phyloP scores from a whole-genome alignment of 2,888 invertebrate species.

The Abrostola triplasia region DNA sequence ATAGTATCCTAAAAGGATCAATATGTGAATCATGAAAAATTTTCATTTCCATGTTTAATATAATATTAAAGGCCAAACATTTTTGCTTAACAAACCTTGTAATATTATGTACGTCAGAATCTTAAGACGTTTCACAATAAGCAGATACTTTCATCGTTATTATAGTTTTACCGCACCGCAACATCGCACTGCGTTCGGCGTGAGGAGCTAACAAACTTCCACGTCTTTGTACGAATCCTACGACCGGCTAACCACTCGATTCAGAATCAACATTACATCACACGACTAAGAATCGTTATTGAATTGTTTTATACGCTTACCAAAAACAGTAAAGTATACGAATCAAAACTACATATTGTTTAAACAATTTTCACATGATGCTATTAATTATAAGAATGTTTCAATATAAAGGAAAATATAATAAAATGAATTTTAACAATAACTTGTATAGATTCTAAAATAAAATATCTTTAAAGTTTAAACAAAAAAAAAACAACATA shows the following conservation, averaged over 20 bases:
- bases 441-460: constrained; percentile 16
- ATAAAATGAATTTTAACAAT: constrained; percentile 10
- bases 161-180: background rate
- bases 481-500: constrained; percentile 38
- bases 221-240: constrained; percentile 40
- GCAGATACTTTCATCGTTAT: background rate
- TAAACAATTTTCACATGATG: background rate
- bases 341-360: background rate
- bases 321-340: background rate
- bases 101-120: background rate
- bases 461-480: constrained; percentile 23
- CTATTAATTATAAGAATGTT: constrained; percentile 2
- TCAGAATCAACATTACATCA: constrained; percentile 26
- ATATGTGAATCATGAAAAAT: no score
- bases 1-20: no score
- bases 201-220: constrained; percentile 16
- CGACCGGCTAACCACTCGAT: constrained; percentile 20
- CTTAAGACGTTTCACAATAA: background rate
- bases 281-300: background rate
- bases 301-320: background rate
- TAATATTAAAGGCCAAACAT: no score
- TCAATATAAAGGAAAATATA: background rate
- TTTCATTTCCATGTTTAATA: no score
- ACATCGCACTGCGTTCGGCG: constrained; percentile 21
- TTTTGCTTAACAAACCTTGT: no score